Conservation (phyloP, 2,888 invertebrate species). For the Protodeltote pygarga region DNA sequence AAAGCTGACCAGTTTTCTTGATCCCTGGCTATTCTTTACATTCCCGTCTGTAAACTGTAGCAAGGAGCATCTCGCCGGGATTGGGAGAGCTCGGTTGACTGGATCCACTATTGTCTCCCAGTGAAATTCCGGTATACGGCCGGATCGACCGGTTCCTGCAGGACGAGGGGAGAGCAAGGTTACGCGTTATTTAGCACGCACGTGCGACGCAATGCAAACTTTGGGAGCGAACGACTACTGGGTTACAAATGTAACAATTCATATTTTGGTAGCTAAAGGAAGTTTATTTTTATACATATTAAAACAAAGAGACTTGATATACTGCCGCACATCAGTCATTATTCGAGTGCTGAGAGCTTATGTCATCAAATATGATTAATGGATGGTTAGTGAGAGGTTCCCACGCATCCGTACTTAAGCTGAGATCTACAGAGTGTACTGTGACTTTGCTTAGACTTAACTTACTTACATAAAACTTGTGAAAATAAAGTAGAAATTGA, state of each 20-base stretch:
- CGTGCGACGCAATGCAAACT: conserved; percentile 58
- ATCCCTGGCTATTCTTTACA: conserved; percentile 52
- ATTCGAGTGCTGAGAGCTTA: conserved; percentile 12
- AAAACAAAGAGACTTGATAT: conserved; percentile 8
- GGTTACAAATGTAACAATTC: conserved; percentile 13
- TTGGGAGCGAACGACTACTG: conserved; percentile 20
- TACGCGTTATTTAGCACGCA: conserved; percentile 73
- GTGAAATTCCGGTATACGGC: conserved; percentile 64
- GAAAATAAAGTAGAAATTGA: too few relatives aligned
- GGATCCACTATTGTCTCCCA: conserved; percentile 62
- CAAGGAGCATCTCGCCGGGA: conserved; percentile 41
- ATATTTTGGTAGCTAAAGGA: conserved; percentile 5
- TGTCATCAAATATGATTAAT: conserved; percentile 40
- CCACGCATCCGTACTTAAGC: too few relatives aligned
- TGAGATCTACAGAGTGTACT: too few relatives aligned
- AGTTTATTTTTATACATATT: conserved; percentile 2
- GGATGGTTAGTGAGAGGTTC: conserved; percentile 33
- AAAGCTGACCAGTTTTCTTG: conserved; percentile 49
- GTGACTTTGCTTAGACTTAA: too few relatives aligned
- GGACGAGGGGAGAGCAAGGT: conserved; percentile 79
- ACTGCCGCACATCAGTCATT: background rate
- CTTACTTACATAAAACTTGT: too few relatives aligned
- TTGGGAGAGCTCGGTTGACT: conserved; percentile 51
- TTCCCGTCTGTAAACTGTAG: conserved; percentile 41
- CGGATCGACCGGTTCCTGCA: conserved; percentile 75